Base-by-base conservation (phyloP, 2,888 invertebrate genomes). In the Mythimna pallens region DNA sequence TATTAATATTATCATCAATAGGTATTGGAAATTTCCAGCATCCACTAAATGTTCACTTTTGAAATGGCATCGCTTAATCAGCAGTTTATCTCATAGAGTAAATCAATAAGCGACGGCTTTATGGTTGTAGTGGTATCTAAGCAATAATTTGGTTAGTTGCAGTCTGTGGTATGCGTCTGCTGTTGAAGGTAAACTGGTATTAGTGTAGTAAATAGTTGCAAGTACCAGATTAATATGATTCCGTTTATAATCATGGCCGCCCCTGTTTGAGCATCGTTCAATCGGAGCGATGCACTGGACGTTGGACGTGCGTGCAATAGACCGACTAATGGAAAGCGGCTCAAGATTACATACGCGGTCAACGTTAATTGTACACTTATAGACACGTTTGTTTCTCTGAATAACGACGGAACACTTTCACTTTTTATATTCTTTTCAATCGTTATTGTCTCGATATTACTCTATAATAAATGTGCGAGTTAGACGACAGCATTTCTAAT, bases 291-390 rank as follows among this genome's bases (percentile, higher is more conserved):
- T 70, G 73, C 80, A 70, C 76, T 78, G 76, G 59, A 61, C 59
- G 36, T 5, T 57, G 62, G 76, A 65, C 73, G 80, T 78, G 82
- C 84, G 80, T 84, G 82, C 82, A 86, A 82, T 82, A 80, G 84
- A 70, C 78, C 73, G 73, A 77, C 84, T 82, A 82, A 82, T 83
- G 84, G 86, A 87, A 86, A 87, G 86, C 83, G 76, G 79, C 73
- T 75, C 72, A 61, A 81, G 71, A 81, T 81, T 80, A 83, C 75
- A 84, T 78, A 87, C 84, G 78, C 76, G 76, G 83, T 72, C 70
- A 70, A 74, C 83, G 76, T 70, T 85, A 85, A 86, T 87, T 81
- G 87, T 76, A 71, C 63, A 75, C 75, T 74, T 81, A 36, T 67
- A 77, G 79, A 87, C 78, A 67, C 77, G 80, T 74, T 75, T 80